Conservation (phyloP, 37 sponge, comb jelly and placozoan genomes). For the Theonella swinhoei region DNA sequence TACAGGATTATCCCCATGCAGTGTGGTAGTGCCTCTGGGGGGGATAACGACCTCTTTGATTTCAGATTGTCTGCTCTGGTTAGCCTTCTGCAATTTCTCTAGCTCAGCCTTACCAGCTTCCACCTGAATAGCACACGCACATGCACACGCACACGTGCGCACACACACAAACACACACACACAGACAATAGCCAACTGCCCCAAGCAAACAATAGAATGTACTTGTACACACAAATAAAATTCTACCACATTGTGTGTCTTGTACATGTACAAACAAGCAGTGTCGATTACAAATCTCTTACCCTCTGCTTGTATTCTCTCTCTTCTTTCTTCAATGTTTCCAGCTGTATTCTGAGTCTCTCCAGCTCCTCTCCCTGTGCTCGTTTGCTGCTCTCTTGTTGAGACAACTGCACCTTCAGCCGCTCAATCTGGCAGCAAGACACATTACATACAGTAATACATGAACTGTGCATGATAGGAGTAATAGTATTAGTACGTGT, state of each 20-base stretch:
- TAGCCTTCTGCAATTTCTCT: conserved; percentile 46
- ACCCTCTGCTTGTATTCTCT: conserved; percentile 52
- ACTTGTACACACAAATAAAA: too few species aligned
- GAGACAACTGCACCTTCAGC: conserved; percentile 52
- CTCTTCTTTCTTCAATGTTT: conserved; percentile 61
- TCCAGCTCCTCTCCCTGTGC: conserved; percentile 58
- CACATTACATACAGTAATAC: too few species aligned
- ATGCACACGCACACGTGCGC: neutral
- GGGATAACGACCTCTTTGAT: conserved; percentile 53
- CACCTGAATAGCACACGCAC: conserved; percentile 28
- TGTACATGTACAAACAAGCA: too few species aligned
- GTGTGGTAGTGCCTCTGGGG: too few species aligned
- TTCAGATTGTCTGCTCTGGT: conserved; percentile 35
- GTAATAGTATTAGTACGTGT: neutral
- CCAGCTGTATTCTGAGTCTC: conserved; percentile 46
- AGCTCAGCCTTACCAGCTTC: conserved; percentile 47
- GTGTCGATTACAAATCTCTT: too few species aligned
- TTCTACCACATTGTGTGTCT: too few species aligned
- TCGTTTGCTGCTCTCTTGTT: conserved; percentile 45
- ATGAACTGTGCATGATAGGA: neutral
- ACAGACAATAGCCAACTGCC: neutral
- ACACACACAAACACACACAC: neutral
- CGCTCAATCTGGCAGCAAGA: conserved; percentile 51
- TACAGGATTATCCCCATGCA: too few species aligned
- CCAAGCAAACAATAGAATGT: too few species aligned